Conservation (phyloP, 2,888 invertebrate species). For the Desoria tigrina region DNA sequence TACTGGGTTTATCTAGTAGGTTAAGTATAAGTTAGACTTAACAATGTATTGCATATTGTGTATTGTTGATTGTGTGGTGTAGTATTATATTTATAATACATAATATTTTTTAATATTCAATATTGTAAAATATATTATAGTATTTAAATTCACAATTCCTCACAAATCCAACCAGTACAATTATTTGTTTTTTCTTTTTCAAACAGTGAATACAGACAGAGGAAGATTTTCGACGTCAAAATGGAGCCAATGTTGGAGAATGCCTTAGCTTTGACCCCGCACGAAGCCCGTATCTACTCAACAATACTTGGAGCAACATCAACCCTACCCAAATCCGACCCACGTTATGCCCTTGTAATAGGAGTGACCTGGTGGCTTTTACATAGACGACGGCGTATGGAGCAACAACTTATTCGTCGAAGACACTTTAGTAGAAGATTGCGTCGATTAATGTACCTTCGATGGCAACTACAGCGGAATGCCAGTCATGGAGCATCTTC, state of each 20-base stretch:
- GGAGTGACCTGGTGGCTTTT: slow-evolving; percentile 51
- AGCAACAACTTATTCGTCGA: slow-evolving; percentile 38
- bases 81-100: no score
- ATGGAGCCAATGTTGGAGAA: slow-evolving; percentile 17
- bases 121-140: no score
- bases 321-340: slow-evolving; percentile 45
- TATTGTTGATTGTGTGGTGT: no score
- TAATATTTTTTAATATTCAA: no score
- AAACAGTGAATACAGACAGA: no score
- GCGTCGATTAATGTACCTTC: slow-evolving; percentile 38
- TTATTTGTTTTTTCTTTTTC: no score
- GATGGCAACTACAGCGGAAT: slow-evolving; percentile 41
- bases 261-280: slow-evolving; percentile 28
- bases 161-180: no score
- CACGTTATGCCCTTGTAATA: slow-evolving; percentile 44
- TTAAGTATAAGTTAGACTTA: no score
- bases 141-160: no score
- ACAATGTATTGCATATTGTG: no score
- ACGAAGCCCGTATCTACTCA: slow-evolving; percentile 43
- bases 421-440: slow-evolving; percentile 45
- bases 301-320: slow-evolving; percentile 45
- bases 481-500: slow-evolving; percentile 24
- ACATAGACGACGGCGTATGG: slow-evolving; percentile 42
- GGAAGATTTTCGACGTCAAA: no score
- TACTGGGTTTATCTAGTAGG: no score